Evolutionary conservation across 2,113 vertebrate genomes (phyloP).

Genomic region (Mirounga angustirostris): DNA sequence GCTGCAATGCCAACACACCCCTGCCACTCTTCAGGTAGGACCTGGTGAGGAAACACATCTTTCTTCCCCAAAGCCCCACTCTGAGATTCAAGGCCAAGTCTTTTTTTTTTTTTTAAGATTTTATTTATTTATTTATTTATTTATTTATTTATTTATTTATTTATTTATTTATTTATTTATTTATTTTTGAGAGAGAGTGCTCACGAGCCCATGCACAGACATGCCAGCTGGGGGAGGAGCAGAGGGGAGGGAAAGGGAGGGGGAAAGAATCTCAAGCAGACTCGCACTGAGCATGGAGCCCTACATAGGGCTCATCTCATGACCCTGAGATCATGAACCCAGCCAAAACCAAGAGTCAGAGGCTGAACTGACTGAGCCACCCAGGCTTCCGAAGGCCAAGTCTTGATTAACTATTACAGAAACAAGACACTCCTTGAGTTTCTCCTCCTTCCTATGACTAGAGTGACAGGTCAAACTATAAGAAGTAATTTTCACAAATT

Average conservation of each 20-base stretch:
- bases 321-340: background rate
- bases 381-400: background rate
- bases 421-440: background rate
- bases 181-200: background rate
- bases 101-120: background rate
- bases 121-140: background rate
- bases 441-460: background rate
- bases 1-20: background rate
- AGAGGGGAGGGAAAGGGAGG: background rate
- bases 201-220: rapidly evolving
- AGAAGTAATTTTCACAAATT: background rate
- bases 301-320: background rate
- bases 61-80: background rate
- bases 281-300: background rate
- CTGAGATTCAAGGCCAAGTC: background rate
- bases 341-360: background rate
- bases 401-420: background rate
- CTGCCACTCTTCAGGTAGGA: background rate
- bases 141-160: too few species aligned
- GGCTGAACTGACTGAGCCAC: background rate
- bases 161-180: too few species aligned
- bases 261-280: background rate
- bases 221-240: background rate
- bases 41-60: background rate
- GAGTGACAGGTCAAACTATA: background rate